phyloP scores from a whole-genome alignment of 2,113 vertebrate genomes.

The Dissostichus mawsoni region DNA sequence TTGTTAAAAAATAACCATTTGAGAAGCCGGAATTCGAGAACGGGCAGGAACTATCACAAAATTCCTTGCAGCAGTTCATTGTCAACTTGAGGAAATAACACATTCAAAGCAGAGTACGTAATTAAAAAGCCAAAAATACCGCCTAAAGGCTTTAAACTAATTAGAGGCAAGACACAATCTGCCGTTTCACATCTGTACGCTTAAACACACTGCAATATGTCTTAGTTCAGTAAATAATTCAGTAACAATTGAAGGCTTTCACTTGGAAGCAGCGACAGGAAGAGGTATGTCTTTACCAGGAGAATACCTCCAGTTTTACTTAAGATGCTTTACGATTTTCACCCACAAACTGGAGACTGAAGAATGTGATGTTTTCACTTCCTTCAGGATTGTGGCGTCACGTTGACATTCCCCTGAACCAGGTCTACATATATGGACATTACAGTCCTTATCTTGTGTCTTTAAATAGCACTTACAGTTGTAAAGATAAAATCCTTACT shows the following conservation, averaged over 20 bases:
- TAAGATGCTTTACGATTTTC: neutral
- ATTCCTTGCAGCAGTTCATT: neutral
- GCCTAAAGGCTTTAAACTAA: neutral
- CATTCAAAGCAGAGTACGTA: neutral
- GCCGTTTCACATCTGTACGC: neutral
- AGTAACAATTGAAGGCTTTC: neutral
- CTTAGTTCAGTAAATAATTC: neutral
- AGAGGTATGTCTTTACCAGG: neutral
- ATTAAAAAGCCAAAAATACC: too few relatives aligned
- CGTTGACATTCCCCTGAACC: neutral
- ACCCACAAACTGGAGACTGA: neutral
- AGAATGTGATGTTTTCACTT: neutral
- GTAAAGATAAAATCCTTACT: neutral
- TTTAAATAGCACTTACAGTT: too few relatives aligned
- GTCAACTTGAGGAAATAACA: neutral
- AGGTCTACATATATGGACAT: neutral
- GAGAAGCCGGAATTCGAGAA: too few relatives aligned
- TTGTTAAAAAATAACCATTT: too few relatives aligned
- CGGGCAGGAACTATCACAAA: too few relatives aligned
- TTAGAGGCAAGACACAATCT: neutral
- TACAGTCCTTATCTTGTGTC: neutral
- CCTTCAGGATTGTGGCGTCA: neutral
- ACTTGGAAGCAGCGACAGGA: neutral
- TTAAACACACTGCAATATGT: neutral
- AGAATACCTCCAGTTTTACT: neutral